Conservation (phyloP, 2,888 invertebrate species). For the Pheosia tremula region DNA sequence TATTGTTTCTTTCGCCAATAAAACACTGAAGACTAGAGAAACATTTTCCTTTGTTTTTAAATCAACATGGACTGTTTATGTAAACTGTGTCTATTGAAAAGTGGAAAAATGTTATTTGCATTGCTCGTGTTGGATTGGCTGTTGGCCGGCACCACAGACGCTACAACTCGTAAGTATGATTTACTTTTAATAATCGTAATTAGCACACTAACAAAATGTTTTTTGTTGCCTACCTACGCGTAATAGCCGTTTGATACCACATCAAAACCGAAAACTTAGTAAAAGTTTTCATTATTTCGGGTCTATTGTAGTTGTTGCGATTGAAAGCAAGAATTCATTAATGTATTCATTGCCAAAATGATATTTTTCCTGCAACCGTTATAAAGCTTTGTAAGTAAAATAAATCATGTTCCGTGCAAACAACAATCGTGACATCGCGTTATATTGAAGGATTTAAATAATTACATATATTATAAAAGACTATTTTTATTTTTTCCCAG, state of each 20-base stretch:
- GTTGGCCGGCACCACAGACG: conserved; percentile 65
- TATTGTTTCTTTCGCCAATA: background rate
- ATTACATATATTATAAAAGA: too few relatives aligned
- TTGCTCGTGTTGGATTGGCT: conserved; percentile 73
- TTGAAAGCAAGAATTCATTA: background rate
- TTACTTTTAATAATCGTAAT: conserved; percentile 22
- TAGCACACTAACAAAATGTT: background rate
- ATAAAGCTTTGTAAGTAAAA: background rate
- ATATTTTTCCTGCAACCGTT: background rate
- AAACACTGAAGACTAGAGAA: background rate
- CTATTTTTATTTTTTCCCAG: background rate
- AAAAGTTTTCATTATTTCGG: background rate
- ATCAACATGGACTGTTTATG: conserved; percentile 43
- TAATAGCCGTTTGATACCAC: background rate
- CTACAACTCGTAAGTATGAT: conserved; percentile 68
- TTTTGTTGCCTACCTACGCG: background rate
- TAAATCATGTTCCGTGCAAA: background rate
- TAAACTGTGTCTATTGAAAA: conserved; percentile 51
- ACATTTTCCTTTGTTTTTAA: conserved; percentile 5
- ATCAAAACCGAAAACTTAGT: background rate
- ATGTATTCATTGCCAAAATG: background rate
- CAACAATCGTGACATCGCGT: background rate
- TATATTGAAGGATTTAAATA: background rate
- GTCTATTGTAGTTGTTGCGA: background rate
- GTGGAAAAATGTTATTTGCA: conserved; percentile 63